These are phyloP conservation scores for Alces alces DNA, from an alignment of 2,113 vertebrate genomes.

Conservation along the genomic window DNA sequence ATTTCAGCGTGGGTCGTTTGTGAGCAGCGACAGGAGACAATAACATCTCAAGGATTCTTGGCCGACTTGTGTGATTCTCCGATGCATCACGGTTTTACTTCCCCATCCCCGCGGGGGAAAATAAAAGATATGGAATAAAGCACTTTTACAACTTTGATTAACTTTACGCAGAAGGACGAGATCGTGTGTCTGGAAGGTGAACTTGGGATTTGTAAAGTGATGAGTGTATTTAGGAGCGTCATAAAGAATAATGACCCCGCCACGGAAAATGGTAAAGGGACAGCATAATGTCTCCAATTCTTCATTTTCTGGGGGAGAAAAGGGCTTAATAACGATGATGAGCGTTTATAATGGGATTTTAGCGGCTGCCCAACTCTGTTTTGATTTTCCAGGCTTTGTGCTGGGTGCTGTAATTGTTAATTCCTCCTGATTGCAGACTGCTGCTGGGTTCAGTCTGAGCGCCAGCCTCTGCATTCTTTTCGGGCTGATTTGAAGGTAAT, in stretches of 20 bases:
- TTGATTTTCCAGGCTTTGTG: slow-evolving; percentile 73
- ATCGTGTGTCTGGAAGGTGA: slow-evolving; percentile 33
- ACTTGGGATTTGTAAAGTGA: slow-evolving; percentile 16
- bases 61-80: not conserved
- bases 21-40: not conserved
- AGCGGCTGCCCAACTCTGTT: slow-evolving; percentile 73
- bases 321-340: slow-evolving; percentile 74
- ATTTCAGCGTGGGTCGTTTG: accelerated
- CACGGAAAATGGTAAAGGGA: slow-evolving; percentile 54
- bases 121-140: not conserved
- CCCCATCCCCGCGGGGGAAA: not conserved
- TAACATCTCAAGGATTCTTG: not conserved
- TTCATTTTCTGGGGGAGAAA: slow-evolving; percentile 62
- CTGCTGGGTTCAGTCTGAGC: not conserved
- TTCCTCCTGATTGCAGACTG: slow-evolving; percentile 64
- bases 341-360: slow-evolving; percentile 68
- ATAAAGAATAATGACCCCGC: slow-evolving; percentile 54
- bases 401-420: slow-evolving; percentile 57
- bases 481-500: slow-evolving; percentile 73
- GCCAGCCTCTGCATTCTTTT: slow-evolving; percentile 18
- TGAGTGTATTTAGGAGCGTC: slow-evolving; percentile 34
- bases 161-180: slow-evolving; percentile 22
- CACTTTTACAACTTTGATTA: slow-evolving; percentile 57
- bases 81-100: not conserved
- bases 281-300: slow-evolving; percentile 39